These are phyloP conservation scores for Chloropsis hardwickii DNA, from an alignment of 2,113 vertebrate genomes.

Conservation along the genomic window DNA sequence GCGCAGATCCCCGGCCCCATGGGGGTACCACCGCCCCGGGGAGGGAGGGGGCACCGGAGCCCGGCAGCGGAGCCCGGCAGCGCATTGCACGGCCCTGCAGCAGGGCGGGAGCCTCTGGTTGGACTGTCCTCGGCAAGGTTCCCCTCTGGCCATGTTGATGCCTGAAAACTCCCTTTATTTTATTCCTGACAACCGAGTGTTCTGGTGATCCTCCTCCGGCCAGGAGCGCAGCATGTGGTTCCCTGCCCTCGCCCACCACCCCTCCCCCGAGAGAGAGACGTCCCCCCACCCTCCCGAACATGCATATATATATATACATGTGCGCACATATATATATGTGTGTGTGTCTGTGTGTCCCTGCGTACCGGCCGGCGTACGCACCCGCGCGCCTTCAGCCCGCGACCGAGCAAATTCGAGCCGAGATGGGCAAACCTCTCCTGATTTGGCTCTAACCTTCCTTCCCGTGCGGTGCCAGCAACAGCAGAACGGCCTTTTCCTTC, in stretches of 20 bases:
- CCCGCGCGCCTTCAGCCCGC: conserved; percentile 63
- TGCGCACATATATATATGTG: conserved; percentile 70
- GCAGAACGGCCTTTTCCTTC: conserved; percentile 67
- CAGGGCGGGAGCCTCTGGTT: conserved; percentile 83
- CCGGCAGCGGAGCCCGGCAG: conserved; percentile 77
- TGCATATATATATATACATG: conserved; percentile 64
- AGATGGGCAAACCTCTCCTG: conserved; percentile 56
- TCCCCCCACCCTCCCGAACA: conserved; percentile 55
- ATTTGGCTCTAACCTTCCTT: conserved; percentile 84
- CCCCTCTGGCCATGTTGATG: conserved; percentile 94
- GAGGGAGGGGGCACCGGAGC: background rate
- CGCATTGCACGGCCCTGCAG: conserved; percentile 78
- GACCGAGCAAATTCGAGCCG: conserved; percentile 38
- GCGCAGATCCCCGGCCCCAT: rapidly evolving
- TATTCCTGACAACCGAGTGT: conserved; percentile 51
- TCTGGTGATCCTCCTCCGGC: conserved; percentile 66
- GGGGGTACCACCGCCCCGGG: background rate
- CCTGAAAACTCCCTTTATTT: conserved; percentile 76
- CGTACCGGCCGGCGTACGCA: conserved; percentile 56
- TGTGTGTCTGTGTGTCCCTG: conserved; percentile 52
- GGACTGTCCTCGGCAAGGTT: conserved; percentile 89
- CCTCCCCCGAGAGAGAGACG: conserved; percentile 50
- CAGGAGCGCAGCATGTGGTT: conserved; percentile 74
- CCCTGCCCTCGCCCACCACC: conserved; percentile 14
- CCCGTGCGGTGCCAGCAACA: conserved; percentile 70